Base-by-base conservation (phyloP, 92 coral and sea anemone species). In the Umimayanthus chanpuru region DNA sequence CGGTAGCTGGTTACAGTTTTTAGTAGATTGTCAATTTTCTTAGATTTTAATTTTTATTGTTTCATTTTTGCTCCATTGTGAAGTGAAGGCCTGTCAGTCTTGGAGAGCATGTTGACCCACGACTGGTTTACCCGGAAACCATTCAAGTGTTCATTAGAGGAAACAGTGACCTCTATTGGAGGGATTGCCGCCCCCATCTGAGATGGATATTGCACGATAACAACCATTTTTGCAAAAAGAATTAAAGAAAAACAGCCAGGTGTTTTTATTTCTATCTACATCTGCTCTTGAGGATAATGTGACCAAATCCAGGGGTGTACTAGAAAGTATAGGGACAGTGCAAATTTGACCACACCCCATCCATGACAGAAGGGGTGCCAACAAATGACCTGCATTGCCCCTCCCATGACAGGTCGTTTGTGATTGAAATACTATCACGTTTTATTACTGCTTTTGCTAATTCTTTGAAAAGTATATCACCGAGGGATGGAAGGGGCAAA, bases 161-260 rank as follows among this genome's bases (percentile, higher is more conserved):
- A 78, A 5, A 28, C 82, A 44, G 82, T 78, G 32, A n/a, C 66
- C 66, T 47, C 82, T 78, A 20, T 47, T 47, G 61, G 61, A 72
- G 76, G 38, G 18, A 47, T 26, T 47, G 12, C 82, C 82, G 82
- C 82, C 82, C 66, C 82, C 82, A 78, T 53, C 56, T 12, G 66
- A 78, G 82, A 78, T 78, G 18, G 18, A 78, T 50, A 78, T 53
- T 25, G 38, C 65, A 66, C 56, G 82, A 78, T 78, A 78, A 78
- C 82, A 49, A 12, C 56, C 66, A 26, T 53, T 78, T 7, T 78
- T 43, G 21, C 32, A 44, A 12, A 10, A n/a, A 78, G 67, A 78
- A 78, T 78, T 78, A 29, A 25, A 78, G 82, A n/a, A 78, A 78
- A 78, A 15, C 82, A 78, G 82, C 36, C 82, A 78, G 82, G 61